Base-by-base conservation (phyloP, 2,113 vertebrate genomes). In the Misgurnus anguillicaudatus region DNA sequence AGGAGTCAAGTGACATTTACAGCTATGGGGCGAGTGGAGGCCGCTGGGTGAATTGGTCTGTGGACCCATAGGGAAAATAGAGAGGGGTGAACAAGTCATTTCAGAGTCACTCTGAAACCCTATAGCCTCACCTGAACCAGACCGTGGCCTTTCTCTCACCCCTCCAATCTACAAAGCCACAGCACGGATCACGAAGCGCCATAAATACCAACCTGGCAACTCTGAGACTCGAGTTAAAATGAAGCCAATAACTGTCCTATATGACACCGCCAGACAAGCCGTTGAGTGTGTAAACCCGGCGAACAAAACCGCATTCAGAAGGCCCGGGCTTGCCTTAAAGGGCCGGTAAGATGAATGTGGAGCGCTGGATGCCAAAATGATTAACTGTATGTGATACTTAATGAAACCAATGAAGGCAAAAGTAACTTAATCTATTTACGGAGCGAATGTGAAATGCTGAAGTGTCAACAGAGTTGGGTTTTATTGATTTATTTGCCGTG, bases 1-100 rank as follows among this genome's bases (percentile, higher is more conserved):
- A 75, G 87, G 87, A 89, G 78, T 88, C 83, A 85, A 87, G 89
- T 92, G 90, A 90, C 89, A 88, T 93, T 92, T 91, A 92, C 86
- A 86, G 88, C 90, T 78, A 82, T 87, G 82, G 85, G 87, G 87
- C 82, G 86, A 84, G 51, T 64, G 77, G 81, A 19, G 55, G 69
- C 80, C 79, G 83, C 74, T 80, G 84, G 81, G 78, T 39, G 76
- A 86, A 87, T 61, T 74, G 83, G 83, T 63, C 75, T 87, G 63
- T 82, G 83, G 67, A 85, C 38, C 76, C 51, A 31, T 17, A 36
- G 47, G 58, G 41, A 36, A 61, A 78, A 13, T 48, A 21, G 36
- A 42, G 58, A 19, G 53, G 77, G 69, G 10, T 81, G 74, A 67
- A 80, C 67, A 73, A 82, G 85, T 89, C 84, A 89, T 81, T 87